phyloP scores from a whole-genome alignment of 1,140 invertebrate species.

The Monochamus saltuarius region DNA sequence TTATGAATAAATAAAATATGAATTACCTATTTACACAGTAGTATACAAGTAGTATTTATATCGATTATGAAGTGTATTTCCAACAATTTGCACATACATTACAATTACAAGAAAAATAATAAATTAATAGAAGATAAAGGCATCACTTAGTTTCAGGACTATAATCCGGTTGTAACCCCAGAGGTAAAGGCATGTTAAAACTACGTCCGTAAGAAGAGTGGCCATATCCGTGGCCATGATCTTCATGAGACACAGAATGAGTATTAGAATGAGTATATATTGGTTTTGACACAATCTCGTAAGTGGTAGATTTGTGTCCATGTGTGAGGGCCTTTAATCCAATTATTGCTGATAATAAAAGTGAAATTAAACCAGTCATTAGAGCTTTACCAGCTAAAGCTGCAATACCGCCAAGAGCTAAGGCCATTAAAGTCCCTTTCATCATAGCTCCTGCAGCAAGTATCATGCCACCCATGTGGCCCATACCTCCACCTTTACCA shows the following conservation, averaged over 20 bases:
- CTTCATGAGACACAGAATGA: conserved; percentile 69
- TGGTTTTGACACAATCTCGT: conserved; percentile 81
- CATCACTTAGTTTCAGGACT: conserved; percentile 29
- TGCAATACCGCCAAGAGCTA: conserved; percentile 74
- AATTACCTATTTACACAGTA: too few relatives aligned
- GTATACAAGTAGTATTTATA: too few relatives aligned
- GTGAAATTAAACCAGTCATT: conserved; percentile 77
- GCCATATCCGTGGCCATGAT: conserved; percentile 60
- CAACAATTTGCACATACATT: too few relatives aligned
- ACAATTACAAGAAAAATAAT: too few relatives aligned
- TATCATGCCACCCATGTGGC: conserved; percentile 60
- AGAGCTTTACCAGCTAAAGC: conserved; percentile 78
- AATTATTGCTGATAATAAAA: conserved; percentile 74
- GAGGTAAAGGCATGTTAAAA: conserved; percentile 49
- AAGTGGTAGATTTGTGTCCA: conserved; percentile 73
- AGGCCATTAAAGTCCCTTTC: conserved; percentile 72
- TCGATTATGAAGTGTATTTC: too few relatives aligned
- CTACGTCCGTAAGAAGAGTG: conserved; percentile 58
- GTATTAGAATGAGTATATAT: conserved; percentile 71
- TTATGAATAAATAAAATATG: too few relatives aligned
- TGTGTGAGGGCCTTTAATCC: conserved; percentile 72
- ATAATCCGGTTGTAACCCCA: conserved; percentile 42
- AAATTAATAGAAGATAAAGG: not conserved
- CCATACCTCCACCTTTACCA: conserved; percentile 55
- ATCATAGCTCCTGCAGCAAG: conserved; percentile 63